Base-by-base conservation (phyloP, 23 tunicate genomes). In the Styela clava region DNA sequence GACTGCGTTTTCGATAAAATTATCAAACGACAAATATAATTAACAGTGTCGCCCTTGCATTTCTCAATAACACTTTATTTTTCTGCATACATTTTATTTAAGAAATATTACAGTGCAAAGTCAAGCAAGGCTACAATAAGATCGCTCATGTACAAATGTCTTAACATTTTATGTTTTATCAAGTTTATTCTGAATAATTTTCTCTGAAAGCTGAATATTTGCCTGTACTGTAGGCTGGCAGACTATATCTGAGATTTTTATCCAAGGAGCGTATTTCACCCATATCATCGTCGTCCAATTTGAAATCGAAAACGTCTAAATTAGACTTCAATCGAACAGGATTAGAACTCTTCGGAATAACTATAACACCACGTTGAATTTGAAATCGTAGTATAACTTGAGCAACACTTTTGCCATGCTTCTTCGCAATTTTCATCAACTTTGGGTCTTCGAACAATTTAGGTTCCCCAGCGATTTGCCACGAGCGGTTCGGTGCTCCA, bases 331-430 rank as follows among this genome's bases (percentile, higher is more conserved):
- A 37, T 18, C 81, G 64, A 16, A 21, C 26, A 23, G 63, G 63
- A n/a, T 25, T 76, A 0, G 37, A 52, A 29, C 81, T 76, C 30
- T 76, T 76, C 0, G 81, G 81, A 44, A 76, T 44, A 7, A 76
- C 81, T 22, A 27, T 35, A 18, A 76, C 31, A 1, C 65, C 26
- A 0, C 64, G 52, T 52, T 82, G 78, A 29, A 82, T 2, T 0
- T 32, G 81, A 82, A 73, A 82, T 21, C 64, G 62, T 22, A 82
- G 63, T 9, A 82, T 22, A 34, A 82, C 65, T n/a, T 82, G 85
- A 3, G 78, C 85, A 30, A 26, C 21, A 18, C 29, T 33, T 71
- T 82, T 82, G 7, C 77, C 37, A 34, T 71, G 34, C 24, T 71
- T 71, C 37, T 31, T 21, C 5, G 34, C 35, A 31, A 71, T 71